These are phyloP conservation scores for Eucera pruinosa DNA, from an alignment of 2,888 invertebrate genomes.

Conservation along the genomic window DNA sequence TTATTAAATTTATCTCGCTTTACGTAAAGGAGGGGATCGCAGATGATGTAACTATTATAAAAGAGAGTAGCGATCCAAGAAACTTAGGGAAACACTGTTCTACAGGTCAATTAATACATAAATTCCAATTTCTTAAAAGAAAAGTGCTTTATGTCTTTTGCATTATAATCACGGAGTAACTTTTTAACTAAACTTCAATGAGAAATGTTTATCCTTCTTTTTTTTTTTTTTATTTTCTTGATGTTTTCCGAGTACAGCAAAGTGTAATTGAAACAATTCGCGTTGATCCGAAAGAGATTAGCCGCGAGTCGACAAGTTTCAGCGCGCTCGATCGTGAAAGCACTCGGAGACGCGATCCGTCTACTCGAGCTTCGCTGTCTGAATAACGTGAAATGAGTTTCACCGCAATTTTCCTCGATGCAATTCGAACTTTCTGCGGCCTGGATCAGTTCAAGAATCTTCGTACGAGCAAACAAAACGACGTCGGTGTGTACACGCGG, in stretches of 20 bases:
- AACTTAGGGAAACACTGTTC: too few species aligned
- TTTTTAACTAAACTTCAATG: too few species aligned
- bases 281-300: conserved; percentile 6
- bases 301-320: conserved; percentile 13
- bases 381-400: conserved; percentile 48
- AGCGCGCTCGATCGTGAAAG: conserved; percentile 26
- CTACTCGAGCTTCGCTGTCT: background rate
- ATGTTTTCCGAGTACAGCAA: too few species aligned
- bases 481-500: conserved; percentile 19
- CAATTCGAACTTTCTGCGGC: conserved; percentile 58
- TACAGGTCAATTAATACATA: too few species aligned
- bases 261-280: background rate
- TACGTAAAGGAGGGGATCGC: too few species aligned
- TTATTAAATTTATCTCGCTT: too few species aligned
- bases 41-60: too few species aligned
- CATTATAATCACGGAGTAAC: too few species aligned
- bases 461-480: conserved; percentile 47
- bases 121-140: too few species aligned
- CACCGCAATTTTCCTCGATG: conserved; percentile 52
- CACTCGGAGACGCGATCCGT: background rate
- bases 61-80: too few species aligned
- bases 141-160: too few species aligned
- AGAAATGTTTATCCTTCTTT: too few species aligned
- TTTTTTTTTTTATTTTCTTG: background rate
- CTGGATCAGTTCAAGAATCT: conserved; percentile 48